A percentile compares a stretch with the other conserved stretches of the same genome.
phyloP scores from a whole-genome alignment of 2,888 invertebrate species.

The Nomada flava region DNA sequence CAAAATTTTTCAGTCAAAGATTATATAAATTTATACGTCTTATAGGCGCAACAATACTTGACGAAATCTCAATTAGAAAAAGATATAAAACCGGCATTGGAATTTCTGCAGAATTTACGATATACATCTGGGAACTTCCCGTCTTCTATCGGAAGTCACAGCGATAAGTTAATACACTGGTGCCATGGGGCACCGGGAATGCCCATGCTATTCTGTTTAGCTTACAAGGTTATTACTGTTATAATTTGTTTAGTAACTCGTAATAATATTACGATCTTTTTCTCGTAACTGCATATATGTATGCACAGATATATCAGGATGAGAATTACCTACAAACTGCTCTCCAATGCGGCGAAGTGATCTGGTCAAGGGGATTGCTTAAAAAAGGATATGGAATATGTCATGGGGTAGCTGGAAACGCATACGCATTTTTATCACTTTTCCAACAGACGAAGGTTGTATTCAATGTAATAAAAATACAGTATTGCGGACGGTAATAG shows the following conservation, averaged over 20 bases:
- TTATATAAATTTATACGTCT: conserved; percentile 7
- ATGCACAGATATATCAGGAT: conserved; percentile 88
- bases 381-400: conserved; percentile 95
- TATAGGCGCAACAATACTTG: conserved; percentile 86
- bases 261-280: neutral
- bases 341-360: conserved; percentile 89
- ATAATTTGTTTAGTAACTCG: neutral
- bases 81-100: conserved; percentile 88
- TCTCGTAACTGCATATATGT: conserved; percentile 23
- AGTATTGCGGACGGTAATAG: conserved; percentile 14
- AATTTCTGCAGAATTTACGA: conserved; percentile 87
- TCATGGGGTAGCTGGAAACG: conserved; percentile 95
- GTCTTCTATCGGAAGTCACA: conserved; percentile 89
- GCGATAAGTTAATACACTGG: conserved; percentile 95
- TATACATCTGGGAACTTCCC: conserved; percentile 90
- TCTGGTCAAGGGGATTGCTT: conserved; percentile 93
- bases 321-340: conserved; percentile 89
- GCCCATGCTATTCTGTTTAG: conserved; percentile 89
- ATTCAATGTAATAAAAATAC: neutral
- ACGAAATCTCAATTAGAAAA: conserved; percentile 86
- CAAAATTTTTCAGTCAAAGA: too few relatives aligned
- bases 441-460: conserved; percentile 90
- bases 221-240: conserved; percentile 86
- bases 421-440: conserved; percentile 91
- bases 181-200: conserved; percentile 97